These are phyloP conservation scores for Nasua narica DNA, from an alignment of 2,797 vertebrate species.

Conservation along the genomic window DNA sequence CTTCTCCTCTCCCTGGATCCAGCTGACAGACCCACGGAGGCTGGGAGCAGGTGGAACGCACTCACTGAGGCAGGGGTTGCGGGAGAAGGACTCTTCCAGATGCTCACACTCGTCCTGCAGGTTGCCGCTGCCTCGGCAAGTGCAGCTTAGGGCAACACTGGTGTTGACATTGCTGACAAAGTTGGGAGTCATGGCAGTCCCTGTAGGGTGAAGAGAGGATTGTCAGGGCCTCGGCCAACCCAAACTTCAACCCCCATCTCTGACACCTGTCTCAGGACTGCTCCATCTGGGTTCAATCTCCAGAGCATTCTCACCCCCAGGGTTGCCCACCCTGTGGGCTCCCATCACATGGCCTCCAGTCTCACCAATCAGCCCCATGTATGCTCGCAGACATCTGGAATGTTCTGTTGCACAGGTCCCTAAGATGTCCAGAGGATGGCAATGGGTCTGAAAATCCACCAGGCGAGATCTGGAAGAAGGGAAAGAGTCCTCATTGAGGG, in stretches of 20 bases:
- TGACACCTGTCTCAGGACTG: not conserved
- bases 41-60: not conserved
- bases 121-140: slow-evolving; percentile 94
- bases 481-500: not conserved
- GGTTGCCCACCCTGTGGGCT: not conserved
- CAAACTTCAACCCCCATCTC: not conserved
- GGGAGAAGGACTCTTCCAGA: slow-evolving; percentile 90
- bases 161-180: slow-evolving; percentile 92
- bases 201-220: slow-evolving; percentile 76
- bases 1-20: not conserved
- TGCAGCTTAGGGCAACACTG: slow-evolving; percentile 93
- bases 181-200: slow-evolving; percentile 97
- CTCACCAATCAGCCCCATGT: slow-evolving; percentile 95
- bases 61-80: slow-evolving; percentile 95
- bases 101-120: slow-evolving; percentile 92
- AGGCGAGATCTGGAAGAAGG: slow-evolving; percentile 90
- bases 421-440: slow-evolving; percentile 82
- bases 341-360: not conserved
- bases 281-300: not conserved
- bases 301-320: not conserved
- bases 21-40: not conserved
- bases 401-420: slow-evolving; percentile 81
- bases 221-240: not conserved
- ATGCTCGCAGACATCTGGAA: slow-evolving; percentile 93
- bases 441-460: slow-evolving; percentile 94